phyloP scores from a whole-genome alignment of 1,140 invertebrate genomes.

The Macrosteles quadrilineatus region DNA sequence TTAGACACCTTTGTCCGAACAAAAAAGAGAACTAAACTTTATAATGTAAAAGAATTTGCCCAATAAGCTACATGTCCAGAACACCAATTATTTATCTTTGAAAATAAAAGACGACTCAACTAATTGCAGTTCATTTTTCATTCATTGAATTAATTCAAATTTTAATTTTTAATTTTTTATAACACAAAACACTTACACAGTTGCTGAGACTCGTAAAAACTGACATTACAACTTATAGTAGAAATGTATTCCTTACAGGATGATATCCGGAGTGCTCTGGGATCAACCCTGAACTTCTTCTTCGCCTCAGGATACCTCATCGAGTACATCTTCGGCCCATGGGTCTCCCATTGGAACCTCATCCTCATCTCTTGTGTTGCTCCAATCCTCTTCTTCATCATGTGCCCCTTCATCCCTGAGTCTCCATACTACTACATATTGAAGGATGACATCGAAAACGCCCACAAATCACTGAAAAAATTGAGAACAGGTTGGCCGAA shows the following conservation, averaged over 20 bases:
- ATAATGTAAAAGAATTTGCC: too few relatives aligned
- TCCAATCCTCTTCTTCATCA: constrained; percentile 63
- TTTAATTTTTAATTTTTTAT: too few relatives aligned
- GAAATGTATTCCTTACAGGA: constrained; percentile 36
- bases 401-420: constrained; percentile 77
- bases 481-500: constrained; percentile 6
- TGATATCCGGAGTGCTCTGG: constrained; percentile 46
- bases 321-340: constrained; percentile 74
- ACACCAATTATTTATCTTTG: too few relatives aligned
- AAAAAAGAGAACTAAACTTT: too few relatives aligned
- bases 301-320: constrained; percentile 74
- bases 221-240: too few relatives aligned
- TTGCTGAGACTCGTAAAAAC: too few relatives aligned
- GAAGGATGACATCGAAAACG: neutral
- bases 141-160: too few relatives aligned
- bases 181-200: too few relatives aligned
- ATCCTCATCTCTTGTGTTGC: constrained; percentile 63
- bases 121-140: too few relatives aligned
- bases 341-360: constrained; percentile 64
- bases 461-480: constrained; percentile 9
- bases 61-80: too few relatives aligned
- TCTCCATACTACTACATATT: constrained; percentile 64
- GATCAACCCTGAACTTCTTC: constrained; percentile 80
- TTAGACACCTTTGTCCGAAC: too few relatives aligned
- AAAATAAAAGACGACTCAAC: too few relatives aligned